A percentile compares a stretch with the other conserved stretches of the same genome.
phyloP scores from a whole-genome alignment of 2,888 invertebrate genomes.

The Xestia c-nigrum region DNA sequence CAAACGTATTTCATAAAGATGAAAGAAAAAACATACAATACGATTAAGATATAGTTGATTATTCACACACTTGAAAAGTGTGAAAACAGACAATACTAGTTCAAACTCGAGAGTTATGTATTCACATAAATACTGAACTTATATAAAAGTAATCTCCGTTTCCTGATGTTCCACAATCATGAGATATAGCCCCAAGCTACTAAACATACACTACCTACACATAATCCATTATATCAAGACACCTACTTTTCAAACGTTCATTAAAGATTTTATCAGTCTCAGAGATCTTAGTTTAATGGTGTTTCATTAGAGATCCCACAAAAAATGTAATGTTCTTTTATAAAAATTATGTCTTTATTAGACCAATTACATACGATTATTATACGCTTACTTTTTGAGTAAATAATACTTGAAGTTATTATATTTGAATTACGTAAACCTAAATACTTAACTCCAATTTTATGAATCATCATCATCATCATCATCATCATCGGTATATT shows the following conservation, averaged over 20 bases:
- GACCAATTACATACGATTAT: conserved; percentile 77
- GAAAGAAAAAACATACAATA: neutral
- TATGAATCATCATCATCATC: neutral
- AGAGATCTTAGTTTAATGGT: conserved; percentile 71
- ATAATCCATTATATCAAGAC: conserved; percentile 71
- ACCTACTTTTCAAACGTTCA: conserved; percentile 42
- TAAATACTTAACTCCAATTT: conserved; percentile 5
- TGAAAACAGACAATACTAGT: conserved; percentile 37
- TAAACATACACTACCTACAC: conserved; percentile 72
- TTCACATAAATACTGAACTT: conserved; percentile 52
- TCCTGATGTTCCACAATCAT: conserved; percentile 78
- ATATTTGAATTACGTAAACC: conserved; percentile 59
- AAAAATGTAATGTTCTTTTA: conserved; percentile 74
- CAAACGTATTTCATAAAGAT: too few species aligned
- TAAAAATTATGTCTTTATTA: conserved; percentile 85
- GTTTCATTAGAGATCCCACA: conserved; percentile 67
- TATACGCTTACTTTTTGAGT: conserved; percentile 71
- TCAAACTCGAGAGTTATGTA: conserved; percentile 38
- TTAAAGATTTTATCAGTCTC: conserved; percentile 25
- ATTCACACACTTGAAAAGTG: neutral
- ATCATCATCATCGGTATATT: too few species aligned
- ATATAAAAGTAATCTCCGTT: conserved; percentile 70
- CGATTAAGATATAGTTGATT: neutral
- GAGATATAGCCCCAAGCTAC: conserved; percentile 81
- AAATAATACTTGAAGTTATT: conserved; percentile 66